phyloP scores from a whole-genome alignment of 2,113 vertebrate genomes.

The Cygnus atratus region DNA sequence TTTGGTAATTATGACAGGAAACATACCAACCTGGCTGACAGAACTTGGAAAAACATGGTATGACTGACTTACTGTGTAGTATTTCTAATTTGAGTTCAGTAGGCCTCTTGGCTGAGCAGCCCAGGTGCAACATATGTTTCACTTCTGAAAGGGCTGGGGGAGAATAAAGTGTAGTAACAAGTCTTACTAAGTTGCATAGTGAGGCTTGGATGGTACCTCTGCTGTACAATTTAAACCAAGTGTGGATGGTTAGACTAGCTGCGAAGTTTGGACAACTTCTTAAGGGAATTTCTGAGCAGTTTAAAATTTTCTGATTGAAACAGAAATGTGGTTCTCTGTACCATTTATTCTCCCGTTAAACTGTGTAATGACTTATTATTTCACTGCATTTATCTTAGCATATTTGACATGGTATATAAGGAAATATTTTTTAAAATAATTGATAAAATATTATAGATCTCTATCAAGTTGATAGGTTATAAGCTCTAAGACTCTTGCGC shows the following conservation, averaged over 20 bases:
- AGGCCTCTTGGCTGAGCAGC: background rate
- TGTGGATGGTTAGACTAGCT: background rate
- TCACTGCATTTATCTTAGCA: background rate
- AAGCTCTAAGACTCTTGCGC: background rate
- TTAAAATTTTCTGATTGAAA: background rate
- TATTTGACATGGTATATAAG: background rate
- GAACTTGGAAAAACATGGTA: slow-evolving; percentile 99
- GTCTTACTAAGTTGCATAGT: background rate
- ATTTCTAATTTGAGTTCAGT: background rate
- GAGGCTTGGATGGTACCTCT: accelerated
- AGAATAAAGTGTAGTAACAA: background rate
- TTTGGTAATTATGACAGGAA: slow-evolving; percentile 99
- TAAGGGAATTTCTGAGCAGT: background rate
- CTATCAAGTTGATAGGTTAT: background rate
- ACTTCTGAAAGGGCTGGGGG: background rate
- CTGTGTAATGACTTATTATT: background rate
- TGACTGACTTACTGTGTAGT: background rate
- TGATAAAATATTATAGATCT: background rate
- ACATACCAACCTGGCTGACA: slow-evolving; percentile 97
- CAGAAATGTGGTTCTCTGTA: background rate
- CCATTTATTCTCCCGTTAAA: background rate
- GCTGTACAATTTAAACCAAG: background rate
- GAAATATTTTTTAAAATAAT: background rate
- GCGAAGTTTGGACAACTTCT: background rate
- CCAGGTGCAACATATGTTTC: background rate